Evolutionary conservation across 1,140 invertebrate genomes (phyloP), one percentile per base, ranked within the genome.

Genomic region (Oryctes rhinoceros): DNA sequence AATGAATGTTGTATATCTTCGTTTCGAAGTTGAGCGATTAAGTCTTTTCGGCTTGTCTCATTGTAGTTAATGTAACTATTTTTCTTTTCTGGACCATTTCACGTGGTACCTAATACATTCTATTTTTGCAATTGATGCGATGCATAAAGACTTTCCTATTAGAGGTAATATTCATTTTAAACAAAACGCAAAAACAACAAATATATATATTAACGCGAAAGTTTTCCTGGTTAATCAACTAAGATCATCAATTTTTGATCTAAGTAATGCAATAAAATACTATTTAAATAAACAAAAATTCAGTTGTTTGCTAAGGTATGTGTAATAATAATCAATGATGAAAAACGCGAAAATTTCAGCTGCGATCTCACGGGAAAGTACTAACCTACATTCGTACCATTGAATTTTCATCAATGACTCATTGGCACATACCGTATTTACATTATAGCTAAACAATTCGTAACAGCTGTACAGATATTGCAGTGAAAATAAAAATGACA

Each of bases 401-500:
- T 53, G 11, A 53, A 53, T 53, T 53, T 53, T 53, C 49, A 53
- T 53, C n/a, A 53, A 53, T 53, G 49, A 18, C 39, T 53, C 11
- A 53, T 53, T 53, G 49, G 49, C 49, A 53, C 4, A 53, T 13
- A 13, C n/a, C 13, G n/a, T 53, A 53, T 53, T 53, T 53, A 53
- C 13, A 53, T 53, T 53, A 18, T 53, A 53, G 49, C 13, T 53
- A 53, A 53, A 53, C 49, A 53, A 53, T 53, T 11, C 49, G 49
- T 53, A 53, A 53, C 49, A 53, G 49, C 49, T 53, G 49, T 53
- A 53, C n/a, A 15, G 49, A 15, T 53, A 53, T 53, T 53, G 49
- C 49, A 53, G n/a, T 53, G 49, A 18, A 53, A 53, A 53, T 53
- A 53, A 53, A 53, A 53, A 53, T 53, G 49, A 53, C 49, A 53